Evolutionary conservation across 2,888 invertebrate species (phyloP).

Genomic region (Cacoxenus indagator): DNA sequence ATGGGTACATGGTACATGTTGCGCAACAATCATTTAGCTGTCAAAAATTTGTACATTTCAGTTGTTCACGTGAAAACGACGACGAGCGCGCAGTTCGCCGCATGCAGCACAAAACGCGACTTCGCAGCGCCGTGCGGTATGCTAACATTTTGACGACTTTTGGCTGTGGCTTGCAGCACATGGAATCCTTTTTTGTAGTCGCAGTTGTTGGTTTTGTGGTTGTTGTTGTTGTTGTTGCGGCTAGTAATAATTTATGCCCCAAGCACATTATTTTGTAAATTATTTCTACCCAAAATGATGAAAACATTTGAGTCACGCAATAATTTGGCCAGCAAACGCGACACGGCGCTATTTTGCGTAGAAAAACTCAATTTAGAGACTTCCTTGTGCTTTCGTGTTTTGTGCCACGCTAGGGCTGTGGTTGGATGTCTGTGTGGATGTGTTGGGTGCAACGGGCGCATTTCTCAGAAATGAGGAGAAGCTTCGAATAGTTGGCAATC

Average conservation of each 20-base stretch:
- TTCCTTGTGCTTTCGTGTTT: neutral
- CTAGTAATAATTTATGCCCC: conserved; percentile 49
- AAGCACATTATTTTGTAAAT: conserved; percentile 48
- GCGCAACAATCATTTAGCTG: conserved; percentile 59
- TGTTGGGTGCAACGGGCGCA: too few relatives aligned
- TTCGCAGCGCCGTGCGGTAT: neutral
- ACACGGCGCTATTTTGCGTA: conserved; percentile 43
- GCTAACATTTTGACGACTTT: neutral
- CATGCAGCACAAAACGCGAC: neutral
- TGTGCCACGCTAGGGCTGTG: neutral
- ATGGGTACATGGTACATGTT: conserved; percentile 37
- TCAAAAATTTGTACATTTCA: conserved; percentile 58
- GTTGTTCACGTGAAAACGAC: conserved; percentile 42
- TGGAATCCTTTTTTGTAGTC: neutral
- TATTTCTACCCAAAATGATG: conserved; percentile 55
- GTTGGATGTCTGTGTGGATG: neutral
- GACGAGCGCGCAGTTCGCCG: neutral
- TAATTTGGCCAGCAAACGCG: conserved; percentile 31
- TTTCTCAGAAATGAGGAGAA: conserved; percentile 7
- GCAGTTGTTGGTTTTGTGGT: neutral
- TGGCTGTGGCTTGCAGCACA: neutral
- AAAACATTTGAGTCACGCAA: conserved; percentile 65
- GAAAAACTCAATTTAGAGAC: conserved; percentile 61
- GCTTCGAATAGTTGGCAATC: conserved; percentile 29
- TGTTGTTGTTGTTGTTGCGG: conserved; percentile 20